Evolutionary conservation across 2,888 invertebrate species (phyloP).

Genomic region (Nowickia ferox): DNA sequence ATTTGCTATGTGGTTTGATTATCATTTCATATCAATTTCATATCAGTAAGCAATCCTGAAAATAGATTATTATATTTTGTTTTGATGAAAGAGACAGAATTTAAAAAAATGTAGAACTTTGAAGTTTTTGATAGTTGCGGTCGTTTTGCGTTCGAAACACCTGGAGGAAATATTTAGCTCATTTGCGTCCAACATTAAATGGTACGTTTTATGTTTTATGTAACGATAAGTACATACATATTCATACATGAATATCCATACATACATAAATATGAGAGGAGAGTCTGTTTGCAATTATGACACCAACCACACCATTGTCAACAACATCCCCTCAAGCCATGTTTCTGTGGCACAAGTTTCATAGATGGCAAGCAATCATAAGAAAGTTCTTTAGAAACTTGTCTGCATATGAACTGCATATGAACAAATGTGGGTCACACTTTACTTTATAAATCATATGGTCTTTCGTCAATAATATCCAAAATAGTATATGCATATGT

Average conservation of each 20-base stretch:
- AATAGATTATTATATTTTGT: too few species aligned
- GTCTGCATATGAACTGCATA: constrained; percentile 7
- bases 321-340: neutral
- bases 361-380: neutral
- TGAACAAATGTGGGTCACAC: constrained; percentile 48
- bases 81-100: too few species aligned
- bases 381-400: constrained; percentile 1
- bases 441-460: constrained; percentile 44
- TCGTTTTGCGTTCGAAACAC: too few species aligned
- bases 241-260: neutral
- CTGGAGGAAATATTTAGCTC: too few species aligned
- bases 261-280: neutral
- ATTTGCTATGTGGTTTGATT: too few species aligned
- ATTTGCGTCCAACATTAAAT: too few species aligned
- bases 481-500: neutral
- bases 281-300: neutral
- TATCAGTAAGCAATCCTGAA: too few species aligned
- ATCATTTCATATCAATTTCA: too few species aligned
- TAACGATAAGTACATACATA: neutral
- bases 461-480: neutral
- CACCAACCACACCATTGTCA: neutral
- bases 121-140: too few species aligned
- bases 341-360: neutral
- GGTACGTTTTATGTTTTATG: too few species aligned
- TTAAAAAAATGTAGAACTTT: too few species aligned